Percentiles rank a stretch among this genome's conserved stretches.
Evolutionary conservation across 2,797 vertebrate species (phyloP).

Genomic region (Hypotaenidia okinawae): DNA sequence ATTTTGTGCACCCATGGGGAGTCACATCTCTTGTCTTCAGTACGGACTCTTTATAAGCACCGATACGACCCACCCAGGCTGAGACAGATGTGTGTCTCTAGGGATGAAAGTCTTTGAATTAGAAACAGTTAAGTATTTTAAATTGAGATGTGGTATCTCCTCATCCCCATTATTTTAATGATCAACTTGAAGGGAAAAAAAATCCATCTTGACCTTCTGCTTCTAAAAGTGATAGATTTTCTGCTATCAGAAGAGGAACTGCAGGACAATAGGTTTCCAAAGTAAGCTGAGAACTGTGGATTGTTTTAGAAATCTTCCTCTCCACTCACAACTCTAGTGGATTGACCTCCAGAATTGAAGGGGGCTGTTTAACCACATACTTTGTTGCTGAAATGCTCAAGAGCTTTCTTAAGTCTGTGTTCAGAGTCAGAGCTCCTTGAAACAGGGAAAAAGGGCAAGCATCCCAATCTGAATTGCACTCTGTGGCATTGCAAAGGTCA

Average conservation of each 20-base stretch:
- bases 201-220: background rate
- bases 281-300: background rate
- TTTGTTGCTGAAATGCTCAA: background rate
- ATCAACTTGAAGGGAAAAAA: background rate
- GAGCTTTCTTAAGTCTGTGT: background rate
- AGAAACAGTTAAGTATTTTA: background rate
- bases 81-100: background rate
- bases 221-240: background rate
- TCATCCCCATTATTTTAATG: background rate
- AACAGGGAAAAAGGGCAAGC: background rate
- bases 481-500: background rate
- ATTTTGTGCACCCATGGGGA: background rate
- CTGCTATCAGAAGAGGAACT: background rate
- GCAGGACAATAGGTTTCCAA: background rate
- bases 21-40: background rate
- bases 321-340: background rate
- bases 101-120: background rate
- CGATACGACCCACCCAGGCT: background rate
- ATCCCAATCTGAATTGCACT: background rate
- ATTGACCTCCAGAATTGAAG: background rate
- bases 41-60: background rate
- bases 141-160: background rate
- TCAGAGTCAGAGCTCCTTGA: background rate
- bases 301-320: background rate
- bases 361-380: background rate